These are phyloP conservation scores for Phenganax stokvisi DNA, from an alignment of 92 coral and sea anemone species.

Conservation along the genomic window DNA sequence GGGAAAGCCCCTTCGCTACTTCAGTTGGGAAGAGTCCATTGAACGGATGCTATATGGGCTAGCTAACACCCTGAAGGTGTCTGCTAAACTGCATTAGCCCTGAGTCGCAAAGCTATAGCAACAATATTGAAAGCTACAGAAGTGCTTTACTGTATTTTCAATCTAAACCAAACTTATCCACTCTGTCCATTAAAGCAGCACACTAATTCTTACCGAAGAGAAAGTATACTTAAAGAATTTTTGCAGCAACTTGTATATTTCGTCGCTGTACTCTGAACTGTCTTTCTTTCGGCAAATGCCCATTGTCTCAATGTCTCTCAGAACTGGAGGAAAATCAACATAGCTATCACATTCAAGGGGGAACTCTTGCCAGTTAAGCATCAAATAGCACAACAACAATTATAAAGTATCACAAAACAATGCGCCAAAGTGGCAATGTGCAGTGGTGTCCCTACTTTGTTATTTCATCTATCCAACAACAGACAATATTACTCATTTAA, in stretches of 20 bases:
- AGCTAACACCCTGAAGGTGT: too few species aligned
- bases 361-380: background rate
- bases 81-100: too few species aligned
- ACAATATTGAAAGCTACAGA: background rate
- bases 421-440: too few species aligned
- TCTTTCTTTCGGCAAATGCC: conserved; percentile 74
- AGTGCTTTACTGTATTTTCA: background rate
- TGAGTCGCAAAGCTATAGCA: background rate
- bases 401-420: too few species aligned
- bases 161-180: background rate
- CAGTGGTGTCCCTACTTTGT: too few species aligned
- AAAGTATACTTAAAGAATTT: conserved; percentile 47
- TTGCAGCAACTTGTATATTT: conserved; percentile 49
- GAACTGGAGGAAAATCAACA: conserved; percentile 45
- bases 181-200: too few species aligned
- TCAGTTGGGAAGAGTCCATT: too few species aligned
- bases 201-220: conserved; percentile 4
- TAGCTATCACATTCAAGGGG: background rate
- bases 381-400: background rate
- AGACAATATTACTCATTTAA: too few species aligned
- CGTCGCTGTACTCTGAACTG: conserved; percentile 41
- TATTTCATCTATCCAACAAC: too few species aligned
- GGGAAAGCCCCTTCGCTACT: too few species aligned
- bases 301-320: conserved; percentile 80
- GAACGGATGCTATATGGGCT: too few species aligned